These are phyloP conservation scores for Bufo bufo DNA, from an alignment of 2,113 vertebrate genomes.

Conservation along the genomic window DNA sequence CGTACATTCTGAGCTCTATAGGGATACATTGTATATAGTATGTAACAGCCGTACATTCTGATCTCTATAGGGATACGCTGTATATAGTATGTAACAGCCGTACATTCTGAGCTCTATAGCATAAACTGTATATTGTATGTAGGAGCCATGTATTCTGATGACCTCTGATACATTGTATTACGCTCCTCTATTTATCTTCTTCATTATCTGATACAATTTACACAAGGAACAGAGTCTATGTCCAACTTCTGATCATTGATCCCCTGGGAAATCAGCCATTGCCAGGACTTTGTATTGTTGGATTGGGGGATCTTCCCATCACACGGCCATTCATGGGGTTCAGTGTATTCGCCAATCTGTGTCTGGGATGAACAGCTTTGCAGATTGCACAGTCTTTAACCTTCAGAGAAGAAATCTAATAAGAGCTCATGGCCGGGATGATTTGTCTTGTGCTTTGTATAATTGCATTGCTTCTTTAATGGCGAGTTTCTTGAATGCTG, in stretches of 20 bases:
- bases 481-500: constrained; percentile 22
- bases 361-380: background rate
- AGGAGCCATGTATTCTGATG: background rate
- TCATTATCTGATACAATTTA: background rate
- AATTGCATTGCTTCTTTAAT: constrained; percentile 42
- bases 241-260: background rate
- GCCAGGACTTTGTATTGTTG: background rate
- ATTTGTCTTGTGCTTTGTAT: constrained; percentile 22
- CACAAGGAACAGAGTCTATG: background rate
- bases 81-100: too few species aligned
- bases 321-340: background rate
- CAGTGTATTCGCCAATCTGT: background rate
- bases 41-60: too few species aligned
- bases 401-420: constrained; percentile 40
- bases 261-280: background rate
- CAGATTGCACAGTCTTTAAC: constrained; percentile 32
- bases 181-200: background rate
- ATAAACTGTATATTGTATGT: too few species aligned
- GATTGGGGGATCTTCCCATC: background rate
- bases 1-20: too few species aligned
- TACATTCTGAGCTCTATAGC: too few species aligned
- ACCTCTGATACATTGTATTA: background rate
- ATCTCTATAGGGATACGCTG: too few species aligned
- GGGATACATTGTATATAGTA: too few species aligned
- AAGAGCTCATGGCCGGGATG: constrained; percentile 18